Base-by-base conservation (phyloP, 2,113 vertebrate species). In the Macquaria ambigua region DNA sequence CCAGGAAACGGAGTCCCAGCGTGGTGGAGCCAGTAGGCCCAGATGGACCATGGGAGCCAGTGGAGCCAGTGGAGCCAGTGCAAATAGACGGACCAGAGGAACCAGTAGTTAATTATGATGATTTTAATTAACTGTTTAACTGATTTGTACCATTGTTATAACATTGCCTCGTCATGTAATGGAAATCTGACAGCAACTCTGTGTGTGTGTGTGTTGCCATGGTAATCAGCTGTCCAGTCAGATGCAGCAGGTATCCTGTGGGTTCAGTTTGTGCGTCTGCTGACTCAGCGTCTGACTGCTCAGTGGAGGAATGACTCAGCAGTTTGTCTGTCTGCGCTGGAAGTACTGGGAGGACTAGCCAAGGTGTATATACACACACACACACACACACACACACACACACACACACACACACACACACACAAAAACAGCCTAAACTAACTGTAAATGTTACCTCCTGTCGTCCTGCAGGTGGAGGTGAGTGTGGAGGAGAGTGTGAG, bases 221-320 rank as follows among this genome's bases (percentile, higher is more conserved):
- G 67, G 63, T 58, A 37, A 75, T 48, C 14, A 77, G 74, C 28
- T 5, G 1, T 48, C 46, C 72, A 79, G 14, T 74, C 77, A 56
- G 74, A 69, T 7, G 18, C 72, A 12, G 59, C 6, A 0, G 74
- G 39, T 2, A 46, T 31, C 31, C 59, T 89, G 46, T 90, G 89
- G 91, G 52, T 89, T 67, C 84, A 87, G 5, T n/a, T 81, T 67
- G 74, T 87, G 10, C 87, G 55, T 48, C 76, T 86, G 56, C 58
- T 92, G 80, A 87, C 97, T 50, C 97, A 98, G 90, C 95, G 97
- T 79, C 96, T 99, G 88, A 97, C 97, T 81, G 95, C 96, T 0
- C 97, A 98, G 91, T 99, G 98, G 98, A 96, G 96, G 77, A 96
- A 96, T 53, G 97, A 99, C 90, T 97, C 98, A 95, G 97, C 97